Base-by-base conservation (phyloP, 1,140 invertebrate species). In the Liolophura sinensis region DNA sequence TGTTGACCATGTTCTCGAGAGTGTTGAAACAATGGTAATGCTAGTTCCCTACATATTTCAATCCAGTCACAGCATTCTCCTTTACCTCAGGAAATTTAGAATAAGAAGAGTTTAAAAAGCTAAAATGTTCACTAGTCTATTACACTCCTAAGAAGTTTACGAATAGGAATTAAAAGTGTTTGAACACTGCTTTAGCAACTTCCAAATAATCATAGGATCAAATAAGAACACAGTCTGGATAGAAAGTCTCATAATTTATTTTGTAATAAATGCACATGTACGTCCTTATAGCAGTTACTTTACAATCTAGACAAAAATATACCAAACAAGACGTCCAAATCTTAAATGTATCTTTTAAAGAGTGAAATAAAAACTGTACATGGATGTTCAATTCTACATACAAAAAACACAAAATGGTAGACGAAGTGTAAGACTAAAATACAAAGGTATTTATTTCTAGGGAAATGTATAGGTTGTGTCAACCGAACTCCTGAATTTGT, bases 221-320 rank as follows among this genome's bases (percentile, higher is more conserved):
- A 40, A 40, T 40, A 40, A 40, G 51, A 24, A 54, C 24, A 54
- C n/a, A 54, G 0, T 9, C n/a, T 54, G 24, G 48, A 25, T 47
- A 64, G 51, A 64, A 62, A 64, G 51, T 31, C 59, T 68, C 55
- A 69, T 70, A 70, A 70, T 70, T 70, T 70, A 70, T 70, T 69
- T 48, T 56, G 57, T 66, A 49, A 60, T 57, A 70, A 70, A 66
- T 70, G 64, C 64, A 70, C 64, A 66, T 59, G 57, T 46, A 55
- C 60, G 50, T 60, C 49, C 27, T 65, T 60, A 24, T 55, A 31
- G 49, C 27, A 46, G 61, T 60, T 54, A 52, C 50, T 65, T 51
- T 66, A 68, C 67, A 68, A 58, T 65, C 68, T 66, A 65, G 59
- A 66, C 63, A 65, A 69, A 69, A 70, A 66, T 66, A 67, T 66